Conservation (phyloP, 1,140 invertebrate species). For the Heliothis subflexa region DNA sequence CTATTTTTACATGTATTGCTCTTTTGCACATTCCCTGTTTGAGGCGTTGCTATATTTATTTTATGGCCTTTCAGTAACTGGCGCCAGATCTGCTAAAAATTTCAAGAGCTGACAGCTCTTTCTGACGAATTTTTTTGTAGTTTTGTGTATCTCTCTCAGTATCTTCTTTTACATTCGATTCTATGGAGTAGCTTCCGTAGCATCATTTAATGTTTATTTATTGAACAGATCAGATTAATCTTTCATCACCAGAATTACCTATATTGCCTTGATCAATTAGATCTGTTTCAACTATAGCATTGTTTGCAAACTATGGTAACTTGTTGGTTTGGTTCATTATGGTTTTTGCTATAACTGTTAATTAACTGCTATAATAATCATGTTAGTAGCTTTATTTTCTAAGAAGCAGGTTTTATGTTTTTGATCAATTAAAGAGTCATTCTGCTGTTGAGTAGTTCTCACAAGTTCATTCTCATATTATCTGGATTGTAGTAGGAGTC, state of each 20-base stretch:
- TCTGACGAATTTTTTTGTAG: not conserved
- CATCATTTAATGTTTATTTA: constrained; percentile 1
- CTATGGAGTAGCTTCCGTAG: not conserved
- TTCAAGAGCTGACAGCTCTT: constrained; percentile 5
- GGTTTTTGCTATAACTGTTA: not conserved
- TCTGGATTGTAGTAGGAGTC: constrained; percentile 9
- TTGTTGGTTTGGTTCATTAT: not conserved
- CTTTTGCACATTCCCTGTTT: not conserved
- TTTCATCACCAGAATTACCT: not conserved
- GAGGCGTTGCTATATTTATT: constrained; percentile 27
- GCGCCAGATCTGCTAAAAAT: not conserved
- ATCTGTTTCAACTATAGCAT: not conserved
- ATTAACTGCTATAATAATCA: not conserved
- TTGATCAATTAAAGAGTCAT: not conserved
- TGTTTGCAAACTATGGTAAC: not conserved
- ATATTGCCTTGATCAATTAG: not conserved
- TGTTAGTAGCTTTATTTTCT: constrained; percentile 13
- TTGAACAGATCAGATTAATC: not conserved
- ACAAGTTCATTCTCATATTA: constrained; percentile 32
- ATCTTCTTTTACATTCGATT: not conserved
- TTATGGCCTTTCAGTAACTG: not conserved
- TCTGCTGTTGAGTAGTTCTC: constrained; percentile 22
- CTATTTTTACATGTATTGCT: constrained; percentile 13
- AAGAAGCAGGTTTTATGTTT: constrained; percentile 2
- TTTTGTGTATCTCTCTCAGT: not conserved